phyloP scores from a whole-genome alignment of 2,888 invertebrate genomes.

The Ophion ellenae region DNA sequence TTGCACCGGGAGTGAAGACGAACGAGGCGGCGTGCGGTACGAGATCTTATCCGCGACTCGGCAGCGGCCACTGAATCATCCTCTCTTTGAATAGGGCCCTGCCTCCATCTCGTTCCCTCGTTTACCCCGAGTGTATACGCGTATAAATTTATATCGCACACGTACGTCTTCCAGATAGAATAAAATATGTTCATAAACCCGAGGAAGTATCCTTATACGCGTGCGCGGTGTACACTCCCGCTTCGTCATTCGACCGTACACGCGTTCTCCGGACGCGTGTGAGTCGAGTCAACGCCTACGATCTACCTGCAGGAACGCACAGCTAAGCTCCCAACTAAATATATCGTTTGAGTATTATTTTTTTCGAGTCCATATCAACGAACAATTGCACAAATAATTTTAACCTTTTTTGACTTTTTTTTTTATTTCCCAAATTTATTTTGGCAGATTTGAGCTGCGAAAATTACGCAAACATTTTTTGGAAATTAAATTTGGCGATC shows the following conservation, averaged over 20 bases:
- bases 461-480: background rate
- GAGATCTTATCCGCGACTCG: conserved; percentile 82
- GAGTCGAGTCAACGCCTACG: conserved; percentile 52
- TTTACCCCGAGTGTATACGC: conserved; percentile 74
- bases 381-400: background rate
- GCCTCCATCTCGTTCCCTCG: conserved; percentile 77
- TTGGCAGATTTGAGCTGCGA: too few relatives aligned
- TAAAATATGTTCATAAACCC: conserved; percentile 38
- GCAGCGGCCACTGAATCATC: conserved; percentile 83
- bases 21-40: conserved; percentile 79
- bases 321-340: conserved; percentile 38
- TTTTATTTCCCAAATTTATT: background rate
- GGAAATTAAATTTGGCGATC: background rate
- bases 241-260: conserved; percentile 52
- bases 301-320: conserved; percentile 37
- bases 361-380: conserved; percentile 6
- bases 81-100: conserved; percentile 81
- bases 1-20: conserved; percentile 72
- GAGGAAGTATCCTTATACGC: conserved; percentile 39
- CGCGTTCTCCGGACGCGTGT: conserved; percentile 26
- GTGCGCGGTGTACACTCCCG: conserved; percentile 14
- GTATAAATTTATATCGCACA: conserved; percentile 58
- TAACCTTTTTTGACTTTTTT: too few relatives aligned
- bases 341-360: conserved; percentile 3
- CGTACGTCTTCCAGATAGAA: conserved; percentile 34